These are phyloP conservation scores for Campoplex capitator DNA, from an alignment of 2,888 invertebrate species.

Conservation along the genomic window DNA sequence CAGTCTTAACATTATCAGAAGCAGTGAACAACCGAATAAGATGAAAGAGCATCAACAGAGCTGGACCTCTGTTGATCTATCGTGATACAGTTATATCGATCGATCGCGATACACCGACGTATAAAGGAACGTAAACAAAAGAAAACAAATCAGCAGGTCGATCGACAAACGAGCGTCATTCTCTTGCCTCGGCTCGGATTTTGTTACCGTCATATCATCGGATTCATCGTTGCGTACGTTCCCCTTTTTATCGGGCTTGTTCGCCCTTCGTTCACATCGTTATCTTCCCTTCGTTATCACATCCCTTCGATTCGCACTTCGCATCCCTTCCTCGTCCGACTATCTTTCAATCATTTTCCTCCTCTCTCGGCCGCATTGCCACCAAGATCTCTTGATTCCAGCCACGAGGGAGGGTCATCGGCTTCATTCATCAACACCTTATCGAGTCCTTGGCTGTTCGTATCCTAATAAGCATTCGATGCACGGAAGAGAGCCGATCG, in stretches of 20 bases:
- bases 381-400: background rate
- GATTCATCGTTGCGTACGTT: background rate
- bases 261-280: background rate
- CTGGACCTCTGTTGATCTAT: conserved; percentile 44
- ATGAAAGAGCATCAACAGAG: conserved; percentile 21
- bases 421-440: conserved; percentile 2
- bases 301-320: background rate
- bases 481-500: background rate
- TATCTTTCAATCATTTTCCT: conserved; percentile 6
- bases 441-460: background rate
- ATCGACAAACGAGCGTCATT: conserved; percentile 41
- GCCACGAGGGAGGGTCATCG: background rate
- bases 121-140: conserved; percentile 1
- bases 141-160: conserved; percentile 1
- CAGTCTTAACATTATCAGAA: conserved; percentile 43
- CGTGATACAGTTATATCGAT: conserved; percentile 55
- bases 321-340: background rate
- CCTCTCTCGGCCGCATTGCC: background rate
- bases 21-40: conserved; percentile 38
- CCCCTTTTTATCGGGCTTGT: conserved; percentile 1
- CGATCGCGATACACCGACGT: background rate
- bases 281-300: background rate
- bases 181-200: background rate
- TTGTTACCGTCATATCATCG: background rate
- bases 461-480: conserved; percentile 1